Evolutionary conservation across 2,113 vertebrate genomes (phyloP).

Genomic region (Caloenas nicobarica): DNA sequence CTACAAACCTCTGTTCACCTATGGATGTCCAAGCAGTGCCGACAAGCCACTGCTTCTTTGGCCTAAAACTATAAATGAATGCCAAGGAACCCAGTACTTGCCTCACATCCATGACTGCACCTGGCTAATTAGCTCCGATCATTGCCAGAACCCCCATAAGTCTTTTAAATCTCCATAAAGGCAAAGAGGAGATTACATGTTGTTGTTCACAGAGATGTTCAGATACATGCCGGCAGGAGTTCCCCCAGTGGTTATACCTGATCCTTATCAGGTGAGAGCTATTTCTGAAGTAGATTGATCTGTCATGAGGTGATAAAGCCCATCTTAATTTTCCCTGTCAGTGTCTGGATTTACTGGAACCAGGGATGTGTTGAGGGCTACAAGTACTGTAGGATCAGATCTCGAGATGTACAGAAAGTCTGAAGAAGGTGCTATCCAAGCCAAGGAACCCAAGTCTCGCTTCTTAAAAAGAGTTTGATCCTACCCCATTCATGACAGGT

Average conservation of each 20-base stretch:
- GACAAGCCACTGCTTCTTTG: background rate
- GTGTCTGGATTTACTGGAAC: background rate
- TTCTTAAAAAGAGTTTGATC: background rate
- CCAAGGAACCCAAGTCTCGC: background rate
- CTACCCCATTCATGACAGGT: background rate
- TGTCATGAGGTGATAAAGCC: background rate
- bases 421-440: background rate
- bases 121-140: background rate
- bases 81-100: background rate
- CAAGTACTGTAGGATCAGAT: background rate
- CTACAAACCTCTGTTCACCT: background rate
- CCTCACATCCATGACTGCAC: background rate
- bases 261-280: background rate
- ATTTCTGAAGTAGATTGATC: background rate
- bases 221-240: background rate
- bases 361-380: background rate
- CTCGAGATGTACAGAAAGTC: background rate
- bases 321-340: background rate
- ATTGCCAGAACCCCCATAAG: background rate
- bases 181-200: background rate
- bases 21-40: background rate
- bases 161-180: background rate
- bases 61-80: background rate
- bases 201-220: background rate
- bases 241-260: background rate